Conservation (phyloP, 2,113 vertebrate genomes). For the Lucifuga dentata region DNA sequence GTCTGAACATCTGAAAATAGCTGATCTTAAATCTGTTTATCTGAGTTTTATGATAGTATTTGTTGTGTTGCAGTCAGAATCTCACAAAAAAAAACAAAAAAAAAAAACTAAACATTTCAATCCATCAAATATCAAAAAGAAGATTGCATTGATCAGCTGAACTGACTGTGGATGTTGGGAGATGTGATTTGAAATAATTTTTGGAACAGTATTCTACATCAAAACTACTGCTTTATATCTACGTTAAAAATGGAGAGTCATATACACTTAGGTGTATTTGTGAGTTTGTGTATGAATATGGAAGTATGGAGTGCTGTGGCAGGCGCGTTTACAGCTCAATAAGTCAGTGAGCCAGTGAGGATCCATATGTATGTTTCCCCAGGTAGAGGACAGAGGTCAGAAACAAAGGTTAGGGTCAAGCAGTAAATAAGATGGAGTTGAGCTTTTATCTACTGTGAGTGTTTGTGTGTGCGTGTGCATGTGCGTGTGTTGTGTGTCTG, state of each 20-base stretch:
- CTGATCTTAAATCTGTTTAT: too few species aligned
- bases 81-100: neutral
- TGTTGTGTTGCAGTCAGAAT: neutral
- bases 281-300: slow-evolving; percentile 17
- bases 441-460: slow-evolving; percentile 55
- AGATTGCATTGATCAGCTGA: too few species aligned
- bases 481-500: slow-evolving; percentile 18
- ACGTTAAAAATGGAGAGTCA: too few species aligned
- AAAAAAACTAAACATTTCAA: too few species aligned
- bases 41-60: too few species aligned
- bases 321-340: slow-evolving; percentile 52
- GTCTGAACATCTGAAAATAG: too few species aligned
- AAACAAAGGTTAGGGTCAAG: slow-evolving; percentile 50
- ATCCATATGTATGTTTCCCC: slow-evolving; percentile 50
- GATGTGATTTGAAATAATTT: too few species aligned
- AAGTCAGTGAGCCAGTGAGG: slow-evolving; percentile 36
- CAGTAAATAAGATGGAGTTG: slow-evolving; percentile 70
- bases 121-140: too few species aligned
- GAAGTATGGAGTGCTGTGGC: slow-evolving; percentile 4
- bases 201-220: too few species aligned
- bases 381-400: slow-evolving; percentile 60
- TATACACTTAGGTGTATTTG: too few species aligned
- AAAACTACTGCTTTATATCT: neutral
- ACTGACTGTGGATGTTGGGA: too few species aligned
- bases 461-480: neutral